phyloP scores from a whole-genome alignment of 2,113 vertebrate genomes.

The Burhinus bistriatus region DNA sequence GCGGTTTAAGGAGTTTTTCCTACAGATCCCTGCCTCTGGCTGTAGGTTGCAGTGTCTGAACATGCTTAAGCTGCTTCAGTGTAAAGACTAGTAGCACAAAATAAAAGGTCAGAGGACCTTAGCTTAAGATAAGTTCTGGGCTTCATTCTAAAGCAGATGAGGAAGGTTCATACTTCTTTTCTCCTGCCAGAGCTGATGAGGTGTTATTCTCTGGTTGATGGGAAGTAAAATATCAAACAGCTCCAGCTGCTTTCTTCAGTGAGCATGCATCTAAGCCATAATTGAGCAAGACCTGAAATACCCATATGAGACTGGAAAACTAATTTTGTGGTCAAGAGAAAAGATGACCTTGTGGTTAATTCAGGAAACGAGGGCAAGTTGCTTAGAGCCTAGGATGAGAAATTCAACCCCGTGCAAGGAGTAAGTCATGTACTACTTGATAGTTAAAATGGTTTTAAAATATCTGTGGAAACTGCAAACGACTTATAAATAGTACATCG shows the following conservation, averaged over 20 bases:
- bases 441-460: neutral
- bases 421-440: neutral
- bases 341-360: neutral
- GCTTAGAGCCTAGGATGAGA: neutral
- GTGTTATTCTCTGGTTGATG: neutral
- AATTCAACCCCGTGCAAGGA: neutral
- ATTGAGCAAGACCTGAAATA: slow-evolving; percentile 21
- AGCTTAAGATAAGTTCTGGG: neutral
- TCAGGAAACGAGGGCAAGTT: neutral
- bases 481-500: neutral
- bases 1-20: neutral
- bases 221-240: neutral
- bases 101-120: neutral
- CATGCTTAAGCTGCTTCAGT: neutral
- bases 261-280: neutral
- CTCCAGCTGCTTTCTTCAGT: neutral
- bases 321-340: neutral
- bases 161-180: neutral
- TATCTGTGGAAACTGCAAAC: neutral
- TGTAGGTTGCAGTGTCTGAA: neutral
- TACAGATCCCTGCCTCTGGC: neutral
- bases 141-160: neutral
- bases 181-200: neutral
- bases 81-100: neutral
- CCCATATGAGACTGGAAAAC: neutral